Conservation (phyloP, 2,797 vertebrate species). For the Bufotes viridis region DNA sequence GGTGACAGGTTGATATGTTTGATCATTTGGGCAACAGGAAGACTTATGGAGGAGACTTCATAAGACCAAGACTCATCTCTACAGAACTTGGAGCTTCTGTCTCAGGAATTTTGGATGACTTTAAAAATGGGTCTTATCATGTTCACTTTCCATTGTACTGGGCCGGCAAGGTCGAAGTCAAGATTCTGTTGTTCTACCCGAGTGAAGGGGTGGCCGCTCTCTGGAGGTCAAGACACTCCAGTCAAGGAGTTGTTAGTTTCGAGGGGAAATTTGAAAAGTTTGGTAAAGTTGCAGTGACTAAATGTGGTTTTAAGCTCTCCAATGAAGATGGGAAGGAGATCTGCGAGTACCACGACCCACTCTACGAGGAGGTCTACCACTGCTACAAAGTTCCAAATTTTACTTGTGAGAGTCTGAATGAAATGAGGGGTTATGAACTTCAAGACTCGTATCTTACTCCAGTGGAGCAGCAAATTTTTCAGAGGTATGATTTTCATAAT, state of each 20-base stretch:
- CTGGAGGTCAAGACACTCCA: constrained; percentile 66
- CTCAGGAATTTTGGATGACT: constrained; percentile 63
- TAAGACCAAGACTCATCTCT: constrained; percentile 63
- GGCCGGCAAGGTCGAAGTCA: constrained; percentile 57
- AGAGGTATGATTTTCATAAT: constrained; percentile 28
- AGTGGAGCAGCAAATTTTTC: constrained; percentile 8
- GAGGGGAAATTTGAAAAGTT: constrained; percentile 43
- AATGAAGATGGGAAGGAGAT: constrained; percentile 33
- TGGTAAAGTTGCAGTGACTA: neutral
- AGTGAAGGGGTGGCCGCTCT: constrained; percentile 62
- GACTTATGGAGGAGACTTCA: constrained; percentile 21
- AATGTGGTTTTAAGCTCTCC: constrained; percentile 57
- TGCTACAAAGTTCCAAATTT: constrained; percentile 34
- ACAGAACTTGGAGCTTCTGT: constrained; percentile 50
- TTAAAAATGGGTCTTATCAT: constrained; percentile 17
- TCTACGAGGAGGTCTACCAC: constrained; percentile 33
- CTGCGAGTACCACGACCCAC: constrained; percentile 63
- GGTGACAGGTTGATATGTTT: constrained; percentile 59
- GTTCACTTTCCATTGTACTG: constrained; percentile 66
- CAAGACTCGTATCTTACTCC: neutral
- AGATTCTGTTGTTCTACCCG: constrained; percentile 63
- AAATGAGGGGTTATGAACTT: constrained; percentile 7
- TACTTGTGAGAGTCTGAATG: constrained; percentile 27
- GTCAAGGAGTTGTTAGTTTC: constrained; percentile 59
- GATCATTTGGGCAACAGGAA: constrained; percentile 63